A percentile compares a stretch with the other conserved stretches of the same genome.
Evolutionary conservation across 2,113 vertebrate species (phyloP).

Genomic region (Mastomys coucha): DNA sequence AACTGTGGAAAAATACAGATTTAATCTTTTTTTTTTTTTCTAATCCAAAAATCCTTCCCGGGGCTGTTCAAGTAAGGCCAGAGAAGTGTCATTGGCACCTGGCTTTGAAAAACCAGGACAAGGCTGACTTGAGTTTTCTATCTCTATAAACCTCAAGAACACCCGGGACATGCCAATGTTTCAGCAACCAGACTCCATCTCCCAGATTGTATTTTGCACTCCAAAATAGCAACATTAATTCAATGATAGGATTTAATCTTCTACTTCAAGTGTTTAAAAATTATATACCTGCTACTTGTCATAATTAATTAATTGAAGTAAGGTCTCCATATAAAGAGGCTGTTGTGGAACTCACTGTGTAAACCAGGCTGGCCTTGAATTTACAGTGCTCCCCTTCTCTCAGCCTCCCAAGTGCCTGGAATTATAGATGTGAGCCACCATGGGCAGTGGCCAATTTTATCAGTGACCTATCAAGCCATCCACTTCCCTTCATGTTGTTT

Average conservation of each 20-base stretch:
- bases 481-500: neutral
- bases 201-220: neutral
- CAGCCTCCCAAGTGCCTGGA: neutral
- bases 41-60: neutral
- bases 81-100: neutral
- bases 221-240: slow-evolving; percentile 14
- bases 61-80: neutral
- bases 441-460: neutral
- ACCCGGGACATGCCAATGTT: neutral
- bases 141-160: neutral
- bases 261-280: slow-evolving; percentile 24
- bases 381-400: neutral
- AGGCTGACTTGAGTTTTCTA: neutral
- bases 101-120: slow-evolving; percentile 9
- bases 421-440: neutral
- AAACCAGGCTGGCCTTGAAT: neutral
- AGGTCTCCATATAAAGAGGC: neutral
- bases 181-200: neutral
- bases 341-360: neutral
- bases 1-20: neutral
- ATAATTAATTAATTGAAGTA: neutral
- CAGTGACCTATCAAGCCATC: neutral
- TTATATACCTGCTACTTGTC: neutral
- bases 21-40: neutral
- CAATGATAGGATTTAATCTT: neutral